These are phyloP conservation scores for Tetragonisca angustula DNA, from an alignment of 2,888 invertebrate genomes.

Conservation along the genomic window DNA sequence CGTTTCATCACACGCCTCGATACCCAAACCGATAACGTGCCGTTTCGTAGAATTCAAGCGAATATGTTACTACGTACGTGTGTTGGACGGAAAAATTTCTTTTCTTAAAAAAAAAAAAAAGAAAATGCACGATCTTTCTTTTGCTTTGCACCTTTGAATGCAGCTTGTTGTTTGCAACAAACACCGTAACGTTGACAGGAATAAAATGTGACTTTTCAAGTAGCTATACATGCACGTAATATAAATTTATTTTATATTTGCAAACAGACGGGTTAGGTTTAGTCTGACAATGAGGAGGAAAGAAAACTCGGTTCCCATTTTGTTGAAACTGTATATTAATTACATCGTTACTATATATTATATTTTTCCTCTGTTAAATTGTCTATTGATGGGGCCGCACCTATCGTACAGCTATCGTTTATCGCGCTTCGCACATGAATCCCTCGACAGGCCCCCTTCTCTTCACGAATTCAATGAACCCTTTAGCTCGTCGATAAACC, in stretches of 20 bases:
- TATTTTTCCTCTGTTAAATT: conserved; percentile 62
- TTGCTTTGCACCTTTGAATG: conserved; percentile 5
- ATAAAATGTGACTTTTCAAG: background rate
- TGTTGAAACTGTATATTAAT: conserved; percentile 69
- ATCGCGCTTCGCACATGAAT: conserved; percentile 61
- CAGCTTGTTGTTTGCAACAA: background rate
- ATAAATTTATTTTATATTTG: background rate
- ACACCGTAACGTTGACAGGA: background rate
- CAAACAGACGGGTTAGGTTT: background rate
- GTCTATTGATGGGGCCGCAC: conserved; percentile 60
- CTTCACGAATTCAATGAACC: conserved; percentile 9
- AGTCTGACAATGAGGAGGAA: too few species aligned
- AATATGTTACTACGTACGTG: background rate
- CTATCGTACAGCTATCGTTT: conserved; percentile 61
- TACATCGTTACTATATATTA: conserved; percentile 56
- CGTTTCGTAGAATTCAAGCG: background rate
- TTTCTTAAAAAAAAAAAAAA: background rate
- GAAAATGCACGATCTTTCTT: background rate
- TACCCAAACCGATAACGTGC: background rate
- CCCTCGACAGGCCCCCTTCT: conserved; percentile 16
- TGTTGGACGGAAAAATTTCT: background rate
- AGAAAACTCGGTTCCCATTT: conserved; percentile 24
- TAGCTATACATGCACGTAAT: background rate
- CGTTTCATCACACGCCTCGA: background rate
- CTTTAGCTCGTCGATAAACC: conserved; percentile 1